Conservation (phyloP, 2,888 invertebrate genomes). For the Scaptomyza tumidula region DNA sequence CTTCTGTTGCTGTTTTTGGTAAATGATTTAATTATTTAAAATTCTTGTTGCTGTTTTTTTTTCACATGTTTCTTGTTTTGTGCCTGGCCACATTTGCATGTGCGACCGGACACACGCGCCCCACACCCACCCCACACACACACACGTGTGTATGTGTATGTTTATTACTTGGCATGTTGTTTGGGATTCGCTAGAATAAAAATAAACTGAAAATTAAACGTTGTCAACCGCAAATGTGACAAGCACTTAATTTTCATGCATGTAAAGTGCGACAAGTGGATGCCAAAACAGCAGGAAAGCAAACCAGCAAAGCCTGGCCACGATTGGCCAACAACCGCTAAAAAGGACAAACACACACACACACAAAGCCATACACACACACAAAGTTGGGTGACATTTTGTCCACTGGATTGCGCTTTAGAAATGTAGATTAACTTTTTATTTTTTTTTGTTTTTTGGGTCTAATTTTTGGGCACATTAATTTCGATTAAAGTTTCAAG, state of each 20-base stretch:
- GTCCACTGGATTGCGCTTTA: not conserved
- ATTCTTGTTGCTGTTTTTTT: conserved; percentile 30
- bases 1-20: conserved; percentile 54
- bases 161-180: conserved; percentile 57
- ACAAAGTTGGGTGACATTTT: conserved; percentile 9
- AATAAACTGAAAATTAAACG: conserved; percentile 76
- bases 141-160: not conserved
- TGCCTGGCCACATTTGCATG: conserved; percentile 51
- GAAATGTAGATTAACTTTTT: not conserved
- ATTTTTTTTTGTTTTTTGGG: not conserved
- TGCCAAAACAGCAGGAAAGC: conserved; percentile 47
- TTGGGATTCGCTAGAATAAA: conserved; percentile 51
- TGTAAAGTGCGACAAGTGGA: conserved; percentile 68
- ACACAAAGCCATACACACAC: conserved; percentile 7
- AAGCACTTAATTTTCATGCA: conserved; percentile 77
- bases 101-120: conserved; percentile 37
- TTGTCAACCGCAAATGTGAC: conserved; percentile 79
- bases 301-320: conserved; percentile 23
- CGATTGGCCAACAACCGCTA: conserved; percentile 37
- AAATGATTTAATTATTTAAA: conserved; percentile 75
- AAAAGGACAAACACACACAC: conserved; percentile 11
- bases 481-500: not conserved
- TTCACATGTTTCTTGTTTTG: conserved; percentile 29
- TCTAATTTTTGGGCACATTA: not conserved
- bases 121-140: conserved; percentile 2